phyloP scores from a whole-genome alignment of 2,113 vertebrate species.

The Chloropsis cyanopogon region DNA sequence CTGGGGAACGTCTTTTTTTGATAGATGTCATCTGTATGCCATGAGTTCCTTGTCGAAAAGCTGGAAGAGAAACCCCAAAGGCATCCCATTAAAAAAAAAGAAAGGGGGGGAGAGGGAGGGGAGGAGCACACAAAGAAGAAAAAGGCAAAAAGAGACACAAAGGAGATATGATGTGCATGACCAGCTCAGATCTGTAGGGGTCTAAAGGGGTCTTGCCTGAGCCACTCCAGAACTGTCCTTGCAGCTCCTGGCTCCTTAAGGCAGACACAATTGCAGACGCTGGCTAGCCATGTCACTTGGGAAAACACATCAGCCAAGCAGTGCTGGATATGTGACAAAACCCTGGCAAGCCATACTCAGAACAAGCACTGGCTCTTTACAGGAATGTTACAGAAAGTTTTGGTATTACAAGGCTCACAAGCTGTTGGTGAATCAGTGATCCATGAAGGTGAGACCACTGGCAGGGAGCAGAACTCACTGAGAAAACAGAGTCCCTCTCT shows the following conservation, averaged over 20 bases:
- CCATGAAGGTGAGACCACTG: fast-evolving
- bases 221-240: background rate
- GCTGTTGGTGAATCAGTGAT: background rate
- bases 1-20: constrained; percentile 94
- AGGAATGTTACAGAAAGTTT: background rate
- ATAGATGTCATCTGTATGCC: constrained; percentile 95
- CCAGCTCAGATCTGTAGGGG: background rate
- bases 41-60: constrained; percentile 91
- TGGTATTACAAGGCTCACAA: background rate
- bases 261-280: fast-evolving
- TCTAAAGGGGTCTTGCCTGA: background rate
- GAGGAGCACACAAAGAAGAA: background rate
- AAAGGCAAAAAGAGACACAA: background rate
- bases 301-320: background rate
- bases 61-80: constrained; percentile 58
- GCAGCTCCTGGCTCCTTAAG: background rate
- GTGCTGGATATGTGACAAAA: background rate
- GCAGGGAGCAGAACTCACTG: background rate
- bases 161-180: background rate
- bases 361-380: background rate
- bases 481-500: background rate
- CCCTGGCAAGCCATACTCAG: background rate
- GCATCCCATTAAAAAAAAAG: background rate
- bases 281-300: background rate
- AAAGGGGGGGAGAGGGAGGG: fast-evolving